Conservation (phyloP, 1,140 invertebrate genomes). For the Hypothenemus hampei region DNA sequence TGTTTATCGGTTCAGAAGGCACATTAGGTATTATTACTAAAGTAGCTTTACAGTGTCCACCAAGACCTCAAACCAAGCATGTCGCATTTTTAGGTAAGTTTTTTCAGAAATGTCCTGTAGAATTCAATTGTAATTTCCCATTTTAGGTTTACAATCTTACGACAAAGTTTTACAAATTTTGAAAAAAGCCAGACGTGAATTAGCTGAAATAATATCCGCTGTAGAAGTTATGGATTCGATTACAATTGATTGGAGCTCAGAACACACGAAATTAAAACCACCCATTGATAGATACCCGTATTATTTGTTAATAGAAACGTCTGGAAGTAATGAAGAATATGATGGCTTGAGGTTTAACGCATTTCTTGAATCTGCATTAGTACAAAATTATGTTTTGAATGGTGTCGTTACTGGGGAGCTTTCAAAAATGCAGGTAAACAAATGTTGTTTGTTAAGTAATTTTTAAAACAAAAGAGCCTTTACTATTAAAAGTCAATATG, state of each 20-base stretch:
- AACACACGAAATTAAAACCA: slow-evolving; percentile 59
- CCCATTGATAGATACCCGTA: slow-evolving; percentile 66
- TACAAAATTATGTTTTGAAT: slow-evolving; percentile 66
- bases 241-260: slow-evolving; percentile 56
- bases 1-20: slow-evolving; percentile 97
- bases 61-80: slow-evolving; percentile 69
- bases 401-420: slow-evolving; percentile 78
- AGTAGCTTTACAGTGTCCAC: slow-evolving; percentile 83
- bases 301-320: slow-evolving; percentile 87
- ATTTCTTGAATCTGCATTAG: slow-evolving; percentile 73
- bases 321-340: slow-evolving; percentile 74
- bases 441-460: background rate
- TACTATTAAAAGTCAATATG: slow-evolving; percentile 63
- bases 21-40: slow-evolving; percentile 93
- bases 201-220: slow-evolving; percentile 88
- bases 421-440: slow-evolving; percentile 54
- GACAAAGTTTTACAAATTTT: slow-evolving; percentile 73
- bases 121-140: background rate
- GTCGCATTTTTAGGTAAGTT: slow-evolving; percentile 81
- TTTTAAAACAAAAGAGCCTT: background rate
- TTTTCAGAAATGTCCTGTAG: no score
- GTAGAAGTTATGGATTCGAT: slow-evolving; percentile 85
- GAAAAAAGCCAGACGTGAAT: slow-evolving; percentile 61
- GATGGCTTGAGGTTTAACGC: slow-evolving; percentile 79
- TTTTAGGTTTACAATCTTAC: slow-evolving; percentile 66